Evolutionary conservation across 2,797 vertebrate genomes (phyloP), one percentile per base, ranked within the genome.

Genomic region (Loris lydekkerianus): DNA sequence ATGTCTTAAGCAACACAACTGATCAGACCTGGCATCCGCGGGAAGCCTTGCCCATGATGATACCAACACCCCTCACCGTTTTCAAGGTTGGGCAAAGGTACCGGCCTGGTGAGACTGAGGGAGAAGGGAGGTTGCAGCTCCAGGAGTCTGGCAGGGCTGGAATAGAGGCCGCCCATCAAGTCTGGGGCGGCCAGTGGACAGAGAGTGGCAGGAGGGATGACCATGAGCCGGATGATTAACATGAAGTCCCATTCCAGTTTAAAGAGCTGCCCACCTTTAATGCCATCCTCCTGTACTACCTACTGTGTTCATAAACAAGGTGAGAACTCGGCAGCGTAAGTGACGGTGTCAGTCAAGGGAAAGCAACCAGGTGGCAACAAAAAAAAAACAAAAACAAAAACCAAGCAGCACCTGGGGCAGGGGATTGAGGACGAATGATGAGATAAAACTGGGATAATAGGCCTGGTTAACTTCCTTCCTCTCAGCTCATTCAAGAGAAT

Each of bases 401-500:
- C 40, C 17, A 37, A 31, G 10, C 23, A 25, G 56, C 53, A 56
- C 25, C 73, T 29, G 67, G 37, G 31, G 27, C 29, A 34, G 84
- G 27, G 40, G 43, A 25, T 23, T 61, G 27, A 69, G 25, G 15
- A 37, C 56, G 29, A 63, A 75, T n/a, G 82, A 76, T 15, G 40
- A 23, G 14, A 25, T 10, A 72, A 94, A 94, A 37, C 5, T n/a
- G 53, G 37, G 78, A 58, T 75, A 88, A 89, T 76, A 27, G 0
- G 2, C 88, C 67, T 70, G n/a, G 53, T 65, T 92, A 92, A 84
- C 88, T 72, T 7, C 25, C 77, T 85, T 43, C 37, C 40, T 49
- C 53, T 93, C 4, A 10, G 75, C 56, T 80, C 88, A 69, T 76
- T 77, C 20, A n/a, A 72, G 90, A 63, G 60, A 86, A 88, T 87